Base-by-base conservation (phyloP, 2,888 invertebrate species). In the Hyposoter didymator region DNA sequence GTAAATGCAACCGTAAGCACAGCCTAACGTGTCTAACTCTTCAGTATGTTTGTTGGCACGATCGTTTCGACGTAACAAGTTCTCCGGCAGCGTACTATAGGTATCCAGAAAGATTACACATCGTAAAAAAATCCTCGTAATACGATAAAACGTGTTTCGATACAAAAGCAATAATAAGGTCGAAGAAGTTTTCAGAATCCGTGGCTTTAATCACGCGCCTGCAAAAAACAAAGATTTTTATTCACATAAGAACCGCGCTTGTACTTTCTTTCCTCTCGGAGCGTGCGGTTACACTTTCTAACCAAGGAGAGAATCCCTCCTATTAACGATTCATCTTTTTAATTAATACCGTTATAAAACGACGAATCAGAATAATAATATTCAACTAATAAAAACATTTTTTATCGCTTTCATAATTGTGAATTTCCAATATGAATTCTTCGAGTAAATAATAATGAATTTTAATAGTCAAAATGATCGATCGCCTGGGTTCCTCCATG, bases 261-360 rank as follows among this genome's bases (percentile, higher is more conserved):
- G 64, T 70, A 76, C 82, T 82, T 80, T 82, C 82, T 39, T 59
- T 19, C 62, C n/a, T 55, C 47, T 49, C 67, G 32, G 62, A 59
- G 79, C 79, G 75, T 32, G 67, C 35, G 49, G 55, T 73, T 67
- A 82, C 79, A 85, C 85, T 85, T 82, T 85, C 85, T 79, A 70
- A 19, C 59, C 59, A 28, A 78, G 45, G 43, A 66, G 59, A 22
- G 66, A 43, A 70, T 78, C 62, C 67, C 67, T 78, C 70, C 67
- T 85, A 82, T 64, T 17, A 47, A 49, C 32, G 45, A 70, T 78
- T 52, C 52, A 76, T 84, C 75, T 28, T 45, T 64, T 28, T 72
- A 76, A 75, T 70, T 70, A 72, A 55, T 83, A 28, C 59, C 22
- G 28, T 17, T 4, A 17, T 2, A 59, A 28, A 78, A 52, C 45